A percentile compares a stretch with the other conserved stretches of the same genome.
Evolutionary conservation across 2,888 invertebrate genomes (phyloP).

Genomic region (Tholera decimalis): DNA sequence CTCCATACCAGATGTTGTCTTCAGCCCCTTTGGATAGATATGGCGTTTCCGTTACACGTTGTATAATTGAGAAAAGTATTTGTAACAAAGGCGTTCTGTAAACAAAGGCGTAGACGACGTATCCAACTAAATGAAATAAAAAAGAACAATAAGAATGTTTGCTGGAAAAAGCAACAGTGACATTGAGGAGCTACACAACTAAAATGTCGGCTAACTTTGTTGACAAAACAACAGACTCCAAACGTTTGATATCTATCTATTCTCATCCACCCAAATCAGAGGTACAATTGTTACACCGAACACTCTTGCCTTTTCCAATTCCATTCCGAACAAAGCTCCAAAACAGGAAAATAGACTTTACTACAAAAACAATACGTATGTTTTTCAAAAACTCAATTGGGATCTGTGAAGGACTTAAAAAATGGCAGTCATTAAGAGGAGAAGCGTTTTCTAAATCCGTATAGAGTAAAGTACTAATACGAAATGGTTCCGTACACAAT

Average conservation of each 20-base stretch:
- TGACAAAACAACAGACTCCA: slow-evolving; percentile 35
- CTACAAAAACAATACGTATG: slow-evolving; percentile 39
- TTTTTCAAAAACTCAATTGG: slow-evolving; percentile 47
- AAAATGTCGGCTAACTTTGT: slow-evolving; percentile 35
- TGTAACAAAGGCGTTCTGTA: not conserved
- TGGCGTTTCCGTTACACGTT: no score
- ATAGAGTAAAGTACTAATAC: slow-evolving; percentile 53
- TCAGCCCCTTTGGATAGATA: no score
- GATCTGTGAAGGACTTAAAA: slow-evolving; percentile 44
- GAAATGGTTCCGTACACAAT: slow-evolving; percentile 51
- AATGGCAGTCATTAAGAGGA: slow-evolving; percentile 57
- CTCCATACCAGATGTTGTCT: no score
- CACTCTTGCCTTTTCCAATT: slow-evolving; percentile 34
- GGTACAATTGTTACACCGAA: slow-evolving; percentile 31
- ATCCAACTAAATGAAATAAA: not conserved
- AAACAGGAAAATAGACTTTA: slow-evolving; percentile 40
- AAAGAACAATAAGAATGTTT: not conserved
- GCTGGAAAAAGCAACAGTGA: slow-evolving; percentile 6
- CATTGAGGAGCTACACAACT: slow-evolving; percentile 25
- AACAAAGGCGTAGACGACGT: not conserved
- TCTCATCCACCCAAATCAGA: slow-evolving; percentile 16
- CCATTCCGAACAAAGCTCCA: slow-evolving; percentile 26
- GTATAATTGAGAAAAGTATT: not conserved
- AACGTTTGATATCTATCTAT: slow-evolving; percentile 40
- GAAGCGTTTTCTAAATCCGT: slow-evolving; percentile 50